These are phyloP conservation scores for Loripinus fragilis DNA, from an alignment of 2,888 invertebrate genomes.

Conservation along the genomic window DNA sequence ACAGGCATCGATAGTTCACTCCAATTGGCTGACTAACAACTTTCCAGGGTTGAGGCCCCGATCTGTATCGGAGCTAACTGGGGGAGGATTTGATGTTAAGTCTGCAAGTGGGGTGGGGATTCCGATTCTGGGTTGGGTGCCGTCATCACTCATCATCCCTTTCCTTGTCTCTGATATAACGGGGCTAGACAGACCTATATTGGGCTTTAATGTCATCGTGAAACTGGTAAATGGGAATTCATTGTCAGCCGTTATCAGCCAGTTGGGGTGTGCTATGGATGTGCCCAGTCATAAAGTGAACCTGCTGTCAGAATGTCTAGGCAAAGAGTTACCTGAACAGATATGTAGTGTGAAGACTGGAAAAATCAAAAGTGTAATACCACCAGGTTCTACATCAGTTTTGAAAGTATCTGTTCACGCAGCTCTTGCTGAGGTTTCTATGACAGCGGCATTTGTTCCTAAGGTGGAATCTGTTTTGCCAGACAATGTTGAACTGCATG, in stretches of 20 bases:
- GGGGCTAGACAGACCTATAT: conserved; percentile 14
- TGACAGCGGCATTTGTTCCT: conserved; percentile 12
- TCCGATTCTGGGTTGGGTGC: not conserved
- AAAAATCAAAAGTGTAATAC: not conserved
- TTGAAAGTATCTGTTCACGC: conserved; percentile 11
- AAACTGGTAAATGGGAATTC: conserved; percentile 7
- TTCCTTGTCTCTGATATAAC: conserved; percentile 27
- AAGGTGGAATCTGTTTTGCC: conserved; percentile 3
- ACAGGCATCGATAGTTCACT: conserved; percentile 31
- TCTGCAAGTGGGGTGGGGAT: conserved; percentile 24
- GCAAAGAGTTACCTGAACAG: not conserved
- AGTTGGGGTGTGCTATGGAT: conserved; percentile 14
- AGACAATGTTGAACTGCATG: conserved; percentile 8
- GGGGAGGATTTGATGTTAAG: conserved; percentile 2
- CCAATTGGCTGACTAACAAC: not conserved
- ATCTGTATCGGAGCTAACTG: conserved; percentile 17
- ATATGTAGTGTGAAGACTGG: conserved; percentile 26
- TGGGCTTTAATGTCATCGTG: conserved; percentile 40
- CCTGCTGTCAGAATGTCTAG: not conserved
- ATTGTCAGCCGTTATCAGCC: not conserved
- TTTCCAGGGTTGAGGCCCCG: conserved; percentile 9
- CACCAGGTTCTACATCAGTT: not conserved
- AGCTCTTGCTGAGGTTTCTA: not conserved
- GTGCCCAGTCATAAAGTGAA: not conserved
- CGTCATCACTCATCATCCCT: too few species aligned